These are phyloP conservation scores for Himalopsyche phryganea DNA, from an alignment of 1,140 invertebrate genomes.

Conservation along the genomic window DNA sequence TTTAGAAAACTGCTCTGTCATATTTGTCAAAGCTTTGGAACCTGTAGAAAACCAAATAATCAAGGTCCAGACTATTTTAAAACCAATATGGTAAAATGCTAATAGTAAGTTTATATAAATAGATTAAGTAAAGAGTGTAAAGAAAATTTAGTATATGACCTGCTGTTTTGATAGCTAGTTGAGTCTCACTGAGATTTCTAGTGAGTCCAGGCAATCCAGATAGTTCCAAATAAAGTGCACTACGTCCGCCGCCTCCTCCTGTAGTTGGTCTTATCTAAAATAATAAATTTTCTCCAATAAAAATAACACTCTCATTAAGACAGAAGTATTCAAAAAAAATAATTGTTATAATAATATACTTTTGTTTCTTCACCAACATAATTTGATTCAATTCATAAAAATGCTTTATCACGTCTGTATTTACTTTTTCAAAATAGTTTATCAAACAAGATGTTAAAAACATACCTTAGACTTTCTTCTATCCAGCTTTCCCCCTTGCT, in stretches of 20 bases:
- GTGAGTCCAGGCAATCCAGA: conserved; percentile 51
- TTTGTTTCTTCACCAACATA: too few species aligned
- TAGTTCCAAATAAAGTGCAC: conserved; percentile 44
- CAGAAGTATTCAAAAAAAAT: too few species aligned
- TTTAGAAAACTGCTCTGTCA: conserved; percentile 81
- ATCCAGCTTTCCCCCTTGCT: conserved; percentile 67
- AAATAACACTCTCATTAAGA: background rate
- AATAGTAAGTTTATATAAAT: too few species aligned
- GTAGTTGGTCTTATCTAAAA: conserved; percentile 30
- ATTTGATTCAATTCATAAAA: too few species aligned
- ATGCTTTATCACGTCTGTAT: too few species aligned
- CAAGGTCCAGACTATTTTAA: too few species aligned
- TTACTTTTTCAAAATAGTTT: too few species aligned
- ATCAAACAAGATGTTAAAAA: too few species aligned
- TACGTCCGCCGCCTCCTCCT: conserved; percentile 37
- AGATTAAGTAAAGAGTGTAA: too few species aligned
- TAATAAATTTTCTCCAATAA: background rate
- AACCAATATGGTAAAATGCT: too few species aligned
- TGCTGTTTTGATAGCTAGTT: conserved; percentile 42
- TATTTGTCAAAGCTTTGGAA: conserved; percentile 78
- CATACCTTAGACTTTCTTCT: conserved; percentile 70
- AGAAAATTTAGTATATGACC: too few species aligned
- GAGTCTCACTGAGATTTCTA: conserved; percentile 57
- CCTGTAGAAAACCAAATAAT: conserved; percentile 51
- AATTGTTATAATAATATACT: too few species aligned